Base-by-base conservation (phyloP, 37 sponge, comb jelly and placozoan genomes). In the Axinella damicornis region DNA sequence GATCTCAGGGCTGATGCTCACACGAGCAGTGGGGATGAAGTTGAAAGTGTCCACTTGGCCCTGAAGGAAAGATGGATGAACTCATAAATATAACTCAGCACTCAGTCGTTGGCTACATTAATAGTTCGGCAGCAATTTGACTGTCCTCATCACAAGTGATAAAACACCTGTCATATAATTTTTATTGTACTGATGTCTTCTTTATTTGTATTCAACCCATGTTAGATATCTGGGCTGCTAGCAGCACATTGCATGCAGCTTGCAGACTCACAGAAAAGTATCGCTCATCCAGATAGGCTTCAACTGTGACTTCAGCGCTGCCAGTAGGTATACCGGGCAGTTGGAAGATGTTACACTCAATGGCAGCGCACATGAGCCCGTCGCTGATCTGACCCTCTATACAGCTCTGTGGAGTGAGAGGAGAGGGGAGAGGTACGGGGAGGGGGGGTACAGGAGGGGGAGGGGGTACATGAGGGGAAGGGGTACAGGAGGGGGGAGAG, bases 361-460 rank as follows among this genome's bases (percentile, higher is more conserved):
- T 78, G 9, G 53, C 65, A n/a, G 46, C 66, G 65, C 79, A 78
- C n/a, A 5, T 78, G 6, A 78, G 65, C 0, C 46, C 46, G 4
- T 46, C 46, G 9, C 22, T 39, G 9, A 65, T 24, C 20, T 22
- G 28, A 4, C 25, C 40, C 14, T 35, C n/a, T 1, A 35, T 18
- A 78, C 79, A 78, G 53, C 66, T 78, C 79, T 78, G 79, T 78
- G 16, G 9, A n/a, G n/a, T n/a, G n/a, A n/a, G 69, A 6, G 46
- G 9, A 46, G 46, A 46, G 46, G 46, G 6, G 6, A 46, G 46
- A 9, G 46, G 9, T 12, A 46, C 4, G 46, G 46, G 9, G 46
- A 12, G 46, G 46, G 9, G 46, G 46, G 46, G 4, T 46, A 9
- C 4, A 46, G 46, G 46, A 46, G 46, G 46, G 9, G 46, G 4